Base-by-base conservation (phyloP, 1,140 invertebrate genomes). In the Macrostomum lignano region DNA sequence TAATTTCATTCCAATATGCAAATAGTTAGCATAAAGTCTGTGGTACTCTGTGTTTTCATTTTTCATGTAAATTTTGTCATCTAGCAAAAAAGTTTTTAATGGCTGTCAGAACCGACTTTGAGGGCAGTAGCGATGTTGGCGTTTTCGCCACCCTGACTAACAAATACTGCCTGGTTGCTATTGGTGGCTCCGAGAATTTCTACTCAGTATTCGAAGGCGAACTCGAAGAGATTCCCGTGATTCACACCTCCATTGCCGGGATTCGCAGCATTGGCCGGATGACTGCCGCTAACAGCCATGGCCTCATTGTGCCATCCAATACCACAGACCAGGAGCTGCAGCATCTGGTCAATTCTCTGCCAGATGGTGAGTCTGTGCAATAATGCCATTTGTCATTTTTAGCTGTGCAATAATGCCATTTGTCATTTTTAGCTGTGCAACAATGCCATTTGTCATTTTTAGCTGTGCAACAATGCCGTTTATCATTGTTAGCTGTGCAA, bases 71-170 rank as follows among this genome's bases (percentile, higher is more conserved):
- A n/a, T n/a, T n/a, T n/a, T n/a, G n/a, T n/a, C n/a, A n/a, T n/a
- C n/a, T n/a, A n/a, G n/a, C n/a, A n/a, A n/a, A n/a, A n/a, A n/a
- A n/a, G n/a, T n/a, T n/a, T n/a, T n/a, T 7, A 6, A 96, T 98
- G 88, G 84, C 91, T 51, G 67, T 88, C 22, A 71, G 88, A 44
- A 72, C 78, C 25, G 79, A 94, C 60, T 96, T 88, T 57, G 91
- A 96, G 62, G 86, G 86, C 50, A 93, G 82, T 59, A 88, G 93
- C 54, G 88, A 98, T 62, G 68, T 98, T 31, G 91, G 88, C 23
- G 88, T 94, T 19, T 98, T 98, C 55, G 70, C 78, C 21, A 93
- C 84, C 62, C 56, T 98, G 33, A 98, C 91, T 44, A 98, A 98
- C 62, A 64, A 75, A 2, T 98, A 96, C 52, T 94, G 86, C 55